These are phyloP conservation scores for Paratrypauchen microcephalus DNA, from an alignment of 2,797 vertebrate genomes.

Conservation along the genomic window DNA sequence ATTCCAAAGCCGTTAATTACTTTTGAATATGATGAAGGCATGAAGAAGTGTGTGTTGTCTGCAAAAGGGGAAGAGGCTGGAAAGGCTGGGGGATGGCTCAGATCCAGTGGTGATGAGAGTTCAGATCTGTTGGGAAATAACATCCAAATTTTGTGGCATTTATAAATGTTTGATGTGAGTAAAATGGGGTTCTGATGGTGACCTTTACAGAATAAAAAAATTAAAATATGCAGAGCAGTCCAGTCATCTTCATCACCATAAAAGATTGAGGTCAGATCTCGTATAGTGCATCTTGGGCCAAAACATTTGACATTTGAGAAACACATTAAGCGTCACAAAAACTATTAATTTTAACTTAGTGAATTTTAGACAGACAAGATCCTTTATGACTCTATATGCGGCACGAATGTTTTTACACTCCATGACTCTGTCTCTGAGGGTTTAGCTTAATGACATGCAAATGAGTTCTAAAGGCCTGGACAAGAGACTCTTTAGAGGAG, in stretches of 20 bases:
- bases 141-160: conserved; percentile 6
- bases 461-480: no score
- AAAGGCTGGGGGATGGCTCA: background rate
- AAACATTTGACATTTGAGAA: no score
- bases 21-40: conserved; percentile 14
- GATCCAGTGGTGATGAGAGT: background rate
- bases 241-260: background rate
- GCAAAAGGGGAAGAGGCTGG: background rate
- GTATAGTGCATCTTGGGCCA: background rate
- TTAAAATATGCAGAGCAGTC: background rate
- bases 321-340: no score
- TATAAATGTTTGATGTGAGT: conserved; percentile 1
- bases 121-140: background rate
- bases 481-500: no score
- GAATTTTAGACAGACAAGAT: no score
- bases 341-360: no score
- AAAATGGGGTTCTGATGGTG: background rate
- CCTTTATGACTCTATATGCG: no score
- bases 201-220: background rate
- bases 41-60: background rate
- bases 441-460: no score
- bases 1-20: conserved; percentile 16
- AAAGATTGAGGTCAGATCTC: background rate
- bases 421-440: no score
- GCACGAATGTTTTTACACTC: no score